These are phyloP conservation scores for Tethya wilhelma DNA, from an alignment of 37 sponge, comb jelly and placozoan genomes.

Conservation along the genomic window DNA sequence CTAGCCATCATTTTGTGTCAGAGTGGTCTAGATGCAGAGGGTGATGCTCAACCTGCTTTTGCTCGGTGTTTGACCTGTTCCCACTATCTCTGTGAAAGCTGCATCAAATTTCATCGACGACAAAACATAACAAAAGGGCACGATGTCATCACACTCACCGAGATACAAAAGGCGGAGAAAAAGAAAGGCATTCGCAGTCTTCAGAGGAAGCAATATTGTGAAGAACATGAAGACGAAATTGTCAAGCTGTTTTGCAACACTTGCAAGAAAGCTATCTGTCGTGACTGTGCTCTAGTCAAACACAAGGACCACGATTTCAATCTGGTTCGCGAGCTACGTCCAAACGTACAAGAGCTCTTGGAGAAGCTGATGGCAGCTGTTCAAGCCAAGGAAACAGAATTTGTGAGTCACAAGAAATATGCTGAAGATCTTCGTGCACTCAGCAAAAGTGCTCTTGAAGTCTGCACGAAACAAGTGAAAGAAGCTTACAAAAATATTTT, in stretches of 20 bases:
- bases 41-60: background rate
- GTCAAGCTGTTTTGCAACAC: slow-evolving; percentile 26
- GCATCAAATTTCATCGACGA: background rate
- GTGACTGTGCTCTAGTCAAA: slow-evolving; percentile 22
- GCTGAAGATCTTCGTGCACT: background rate
- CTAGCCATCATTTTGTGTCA: background rate
- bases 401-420: background rate
- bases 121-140: slow-evolving; percentile 2
- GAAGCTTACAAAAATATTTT: no score
- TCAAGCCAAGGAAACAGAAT: slow-evolving; percentile 2
- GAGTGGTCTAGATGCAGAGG: no score
- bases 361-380: background rate
- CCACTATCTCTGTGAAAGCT: slow-evolving; percentile 16
- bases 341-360: background rate
- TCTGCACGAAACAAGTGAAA: background rate
- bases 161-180: slow-evolving; percentile 9
- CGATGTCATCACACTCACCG: background rate
- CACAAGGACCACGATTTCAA: slow-evolving; percentile 9
- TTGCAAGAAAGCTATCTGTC: slow-evolving; percentile 31
- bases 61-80: slow-evolving; percentile 3
- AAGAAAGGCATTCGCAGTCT: background rate
- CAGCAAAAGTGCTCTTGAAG: background rate
- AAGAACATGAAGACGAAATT: slow-evolving; percentile 24
- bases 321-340: background rate
- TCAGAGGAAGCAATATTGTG: slow-evolving; percentile 6